Base-by-base conservation (phyloP, 2,113 vertebrate genomes). In the Entomyzon cyanotis region DNA sequence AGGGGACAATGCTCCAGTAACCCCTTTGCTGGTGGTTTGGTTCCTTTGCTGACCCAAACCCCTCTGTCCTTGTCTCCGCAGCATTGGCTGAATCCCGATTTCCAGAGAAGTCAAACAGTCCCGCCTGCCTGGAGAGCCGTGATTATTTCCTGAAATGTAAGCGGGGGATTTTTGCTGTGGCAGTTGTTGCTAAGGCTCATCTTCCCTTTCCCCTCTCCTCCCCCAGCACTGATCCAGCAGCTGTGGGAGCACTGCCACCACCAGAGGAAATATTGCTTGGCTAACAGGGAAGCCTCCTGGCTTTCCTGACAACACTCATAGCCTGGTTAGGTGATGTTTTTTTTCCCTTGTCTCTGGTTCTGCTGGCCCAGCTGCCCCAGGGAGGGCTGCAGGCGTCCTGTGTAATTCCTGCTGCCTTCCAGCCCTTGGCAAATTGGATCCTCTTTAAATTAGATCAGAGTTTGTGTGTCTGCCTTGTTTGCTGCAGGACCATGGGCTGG, bases 121-220 rank as follows among this genome's bases (percentile, higher is more conserved):
- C 96, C 1, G 94, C 97, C 79, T 96, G 86, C 56, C 94, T 96
- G 89, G 97, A 96, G 17, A 93, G 55, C 85, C 95, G 98, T 7
- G 98, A 98, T 76, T 98, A 98, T 74, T 98, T 98, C 94, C 97
- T 98, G 90, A 98, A 98, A 91, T 98, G 98, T 98, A 96, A 98
- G 98, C 0, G 0, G 71, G 42, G 68, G 73, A 17, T 25, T 47
- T 94, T 22, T 90, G 90, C 52, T 91, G 56, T 93, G 81, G 49
- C 5, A 12, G 28, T 41, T 69, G 87, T 90, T 91, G 77, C 91
- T 92, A 89, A 69, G 93, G 63, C 75, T 49, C 73, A 46, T 81
- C 65, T 84, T 80, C 76, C 80, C 53, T 69, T 71, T 85, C 73
- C 77, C 59, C 59, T 55, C 58, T 53, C 87, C 59, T 69, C 92